These are phyloP conservation scores for Sardina pilchardus DNA, from an alignment of 2,113 vertebrate genomes.

Conservation along the genomic window DNA sequence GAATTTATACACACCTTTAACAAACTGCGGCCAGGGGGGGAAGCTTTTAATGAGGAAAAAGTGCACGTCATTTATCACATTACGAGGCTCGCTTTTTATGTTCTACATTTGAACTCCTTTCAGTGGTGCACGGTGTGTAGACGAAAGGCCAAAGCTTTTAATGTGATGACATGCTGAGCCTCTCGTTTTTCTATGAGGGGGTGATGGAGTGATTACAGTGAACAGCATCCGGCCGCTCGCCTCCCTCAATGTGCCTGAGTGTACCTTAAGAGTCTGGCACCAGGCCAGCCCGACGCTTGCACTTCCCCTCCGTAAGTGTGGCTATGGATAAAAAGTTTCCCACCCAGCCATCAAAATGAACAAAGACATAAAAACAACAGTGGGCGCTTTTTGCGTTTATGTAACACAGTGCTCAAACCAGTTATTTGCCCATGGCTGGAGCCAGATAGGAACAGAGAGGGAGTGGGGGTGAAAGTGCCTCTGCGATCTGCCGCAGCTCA, in stretches of 20 bases:
- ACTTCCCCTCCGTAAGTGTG: background rate
- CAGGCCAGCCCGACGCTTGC: background rate
- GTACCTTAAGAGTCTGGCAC: slow-evolving; percentile 1
- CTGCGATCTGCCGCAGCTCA: background rate
- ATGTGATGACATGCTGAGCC: slow-evolving; percentile 15
- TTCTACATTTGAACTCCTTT: background rate
- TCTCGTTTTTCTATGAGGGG: background rate
- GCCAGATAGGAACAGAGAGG: background rate
- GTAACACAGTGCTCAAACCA: background rate
- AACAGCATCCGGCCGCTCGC: background rate
- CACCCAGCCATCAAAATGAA: background rate
- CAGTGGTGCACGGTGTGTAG: background rate
- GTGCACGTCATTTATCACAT: background rate
- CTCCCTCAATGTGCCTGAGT: background rate
- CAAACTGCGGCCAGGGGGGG: background rate
- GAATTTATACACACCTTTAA: background rate
- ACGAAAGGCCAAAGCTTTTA: slow-evolving; percentile 3
- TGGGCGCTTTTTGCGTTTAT: background rate
- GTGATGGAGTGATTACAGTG: background rate
- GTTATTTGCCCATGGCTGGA: background rate
- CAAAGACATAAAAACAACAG: background rate
- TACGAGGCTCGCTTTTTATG: background rate
- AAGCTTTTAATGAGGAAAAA: background rate
- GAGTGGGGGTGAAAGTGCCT: background rate
- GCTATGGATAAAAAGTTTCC: background rate